Base-by-base conservation (phyloP, 2,888 invertebrate species). In the Ferrisia virgata region DNA sequence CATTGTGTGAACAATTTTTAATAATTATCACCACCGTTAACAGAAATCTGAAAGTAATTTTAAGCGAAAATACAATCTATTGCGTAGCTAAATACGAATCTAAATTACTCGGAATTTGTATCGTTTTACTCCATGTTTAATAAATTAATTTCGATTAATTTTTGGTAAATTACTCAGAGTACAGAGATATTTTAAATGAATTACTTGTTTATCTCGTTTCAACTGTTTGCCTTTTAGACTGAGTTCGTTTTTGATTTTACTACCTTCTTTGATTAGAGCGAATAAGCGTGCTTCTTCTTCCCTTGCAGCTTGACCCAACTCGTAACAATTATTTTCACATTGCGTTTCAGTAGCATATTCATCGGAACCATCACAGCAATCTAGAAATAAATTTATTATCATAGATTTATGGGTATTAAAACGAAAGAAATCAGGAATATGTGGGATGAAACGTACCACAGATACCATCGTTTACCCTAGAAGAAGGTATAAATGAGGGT, bases 341-440 rank as follows among this genome's bases (percentile, higher is more conserved):
- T 90, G 88, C n/a, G 15, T 15, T 36, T 76, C 80, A 15, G 39
- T 58, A n/a, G 43, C n/a, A 72, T 85, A 95, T 89, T 96, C 96
- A 89, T 96, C 96, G 76, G 95, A 94, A n/a, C 95, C 96, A 89
- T 96, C 96, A 89, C 96, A 96, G 87, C 96, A 96, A 89, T 96
- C 98, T 92, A 9, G 18, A 22, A 47, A 53, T 87, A 47, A 87
- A 85, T 33, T 18, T n/a, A 84, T 25, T 15, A 31, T 79, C 47
- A 47, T 25, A 5, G 43, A 39, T 33, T 13, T 1, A 33, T 83
- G 5, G 15, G 9, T 9, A 36, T 4, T 43, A 33, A 8, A 81
- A 18, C 13, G 1, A 22, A 13, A 8, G 9, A 13, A 3, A 11
- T 13, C 43, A 28, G 33, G 25, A 64, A 64, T 64, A 15, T 0